These are phyloP conservation scores for Myiagra hebetior DNA, from an alignment of 2,113 vertebrate species.

Conservation along the genomic window DNA sequence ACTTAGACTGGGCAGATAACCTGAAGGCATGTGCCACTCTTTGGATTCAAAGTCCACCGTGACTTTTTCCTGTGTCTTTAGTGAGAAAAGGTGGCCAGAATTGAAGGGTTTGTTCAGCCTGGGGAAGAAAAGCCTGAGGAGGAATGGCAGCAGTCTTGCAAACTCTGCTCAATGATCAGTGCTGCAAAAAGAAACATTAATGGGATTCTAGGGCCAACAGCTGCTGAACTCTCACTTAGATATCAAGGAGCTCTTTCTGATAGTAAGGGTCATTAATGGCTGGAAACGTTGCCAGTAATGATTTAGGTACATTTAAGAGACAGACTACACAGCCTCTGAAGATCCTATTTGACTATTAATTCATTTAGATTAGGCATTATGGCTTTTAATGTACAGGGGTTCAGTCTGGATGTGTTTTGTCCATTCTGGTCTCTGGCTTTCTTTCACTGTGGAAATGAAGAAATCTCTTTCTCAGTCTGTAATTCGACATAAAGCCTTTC, in stretches of 20 bases:
- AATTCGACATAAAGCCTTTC: neutral
- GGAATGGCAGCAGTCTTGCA: neutral
- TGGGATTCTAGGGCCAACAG: neutral
- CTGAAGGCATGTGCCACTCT: neutral
- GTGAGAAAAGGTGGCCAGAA: neutral
- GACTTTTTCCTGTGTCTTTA: neutral
- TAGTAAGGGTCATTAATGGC: neutral
- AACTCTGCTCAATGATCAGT: neutral
- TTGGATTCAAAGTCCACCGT: neutral
- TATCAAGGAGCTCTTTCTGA: neutral
- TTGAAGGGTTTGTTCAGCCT: neutral
- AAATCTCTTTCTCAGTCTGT: neutral
- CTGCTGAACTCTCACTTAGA: neutral
- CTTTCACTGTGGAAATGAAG: neutral
- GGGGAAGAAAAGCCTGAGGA: neutral
- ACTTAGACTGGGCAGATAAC: neutral
- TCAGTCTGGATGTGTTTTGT: neutral
- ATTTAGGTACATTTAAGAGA: neutral
- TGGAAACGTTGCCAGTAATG: neutral
- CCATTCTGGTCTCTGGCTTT: neutral
- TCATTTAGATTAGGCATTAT: neutral
- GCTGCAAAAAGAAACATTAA: neutral
- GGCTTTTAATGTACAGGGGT: neutral
- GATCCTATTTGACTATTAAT: neutral
- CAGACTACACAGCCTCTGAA: neutral